Base-by-base conservation (phyloP, 1,140 invertebrate species). In the Brachionus asplanchnoidis region DNA sequence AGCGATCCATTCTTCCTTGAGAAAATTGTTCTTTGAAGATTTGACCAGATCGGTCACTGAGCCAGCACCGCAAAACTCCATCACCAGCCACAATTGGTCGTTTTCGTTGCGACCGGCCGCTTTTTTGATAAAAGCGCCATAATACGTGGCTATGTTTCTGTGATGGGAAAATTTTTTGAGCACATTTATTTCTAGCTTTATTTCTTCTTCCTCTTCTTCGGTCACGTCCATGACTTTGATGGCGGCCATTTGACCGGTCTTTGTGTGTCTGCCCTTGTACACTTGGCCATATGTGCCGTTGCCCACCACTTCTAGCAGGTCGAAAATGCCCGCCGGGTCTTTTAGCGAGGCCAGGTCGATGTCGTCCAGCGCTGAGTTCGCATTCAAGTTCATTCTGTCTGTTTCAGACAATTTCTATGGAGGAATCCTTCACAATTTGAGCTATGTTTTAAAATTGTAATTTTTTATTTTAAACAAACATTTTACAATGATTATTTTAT, bases 221-320 rank as follows among this genome's bases (percentile, higher is more conserved):
- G 96, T 99, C 86, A 99, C 97, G 91, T 98, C 97, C 97, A 99
- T 99, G 50, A 99, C 96, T 92, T 99, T 99, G 90, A 99, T 99
- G 89, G 97, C 97, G 86, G 97, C 97, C 91, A 99, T 92, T 91
- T 99, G 97, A 85, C 97, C 97, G 87, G 97, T 99, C 92, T 98
- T 99, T 84, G 97, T 98, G 90, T 99, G 97, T n/a, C 97, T 94
- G 85, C 97, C 97, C 95, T 98, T 99, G 88, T 99, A 99, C 83
- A 99, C 98, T 93, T 99, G 97, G 86, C 98, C 98, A 91, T 99
- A 99, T 26, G 98, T 99, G 88, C 98, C 98, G 96, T 98, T 99
- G 89, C 98, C 98, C 84, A 99, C 97, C 65, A 99, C 97, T 93
- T 99, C 98, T 89, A 99, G 99, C 83, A 99, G 91, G 90, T 99